A percentile compares a stretch with the other conserved stretches of the same genome.
These are phyloP conservation scores for Physeter macrocephalus DNA, from an alignment of 2,113 vertebrate species.

Conservation along the genomic window DNA sequence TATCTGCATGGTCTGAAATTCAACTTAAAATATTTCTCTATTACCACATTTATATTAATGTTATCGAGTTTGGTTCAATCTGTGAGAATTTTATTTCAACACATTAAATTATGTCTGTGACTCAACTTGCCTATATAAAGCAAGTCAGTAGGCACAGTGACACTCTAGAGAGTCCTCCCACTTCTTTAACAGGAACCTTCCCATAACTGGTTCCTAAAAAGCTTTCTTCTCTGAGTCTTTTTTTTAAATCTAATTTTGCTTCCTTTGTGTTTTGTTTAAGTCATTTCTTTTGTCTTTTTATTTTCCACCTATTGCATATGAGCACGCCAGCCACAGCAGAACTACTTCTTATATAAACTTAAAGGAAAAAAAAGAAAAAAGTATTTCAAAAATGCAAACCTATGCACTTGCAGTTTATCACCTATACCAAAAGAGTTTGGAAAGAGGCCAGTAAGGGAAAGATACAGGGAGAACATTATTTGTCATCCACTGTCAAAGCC, in stretches of 20 bases:
- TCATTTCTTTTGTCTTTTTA: background rate
- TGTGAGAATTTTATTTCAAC: slow-evolving; percentile 26
- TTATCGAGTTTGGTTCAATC: background rate
- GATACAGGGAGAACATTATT: background rate
- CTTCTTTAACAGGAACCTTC: background rate
- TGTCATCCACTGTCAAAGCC: background rate
- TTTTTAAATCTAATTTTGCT: background rate
- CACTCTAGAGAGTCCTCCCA: background rate
- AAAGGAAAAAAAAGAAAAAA: background rate
- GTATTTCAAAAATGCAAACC: background rate
- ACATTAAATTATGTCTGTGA: slow-evolving; percentile 15
- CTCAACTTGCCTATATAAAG: slow-evolving; percentile 28
- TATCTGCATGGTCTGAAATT: background rate
- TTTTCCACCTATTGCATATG: background rate
- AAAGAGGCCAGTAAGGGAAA: background rate
- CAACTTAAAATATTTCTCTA: background rate
- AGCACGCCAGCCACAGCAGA: background rate
- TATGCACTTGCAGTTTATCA: background rate
- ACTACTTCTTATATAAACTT: background rate
- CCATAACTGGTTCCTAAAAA: background rate
- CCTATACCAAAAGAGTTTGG: background rate
- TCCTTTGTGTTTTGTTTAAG: background rate
- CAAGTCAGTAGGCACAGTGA: background rate
- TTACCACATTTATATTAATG: background rate
- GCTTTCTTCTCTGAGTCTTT: background rate